Conservation (phyloP, 2,888 invertebrate genomes). For the Callyntrura guangdongensis region DNA sequence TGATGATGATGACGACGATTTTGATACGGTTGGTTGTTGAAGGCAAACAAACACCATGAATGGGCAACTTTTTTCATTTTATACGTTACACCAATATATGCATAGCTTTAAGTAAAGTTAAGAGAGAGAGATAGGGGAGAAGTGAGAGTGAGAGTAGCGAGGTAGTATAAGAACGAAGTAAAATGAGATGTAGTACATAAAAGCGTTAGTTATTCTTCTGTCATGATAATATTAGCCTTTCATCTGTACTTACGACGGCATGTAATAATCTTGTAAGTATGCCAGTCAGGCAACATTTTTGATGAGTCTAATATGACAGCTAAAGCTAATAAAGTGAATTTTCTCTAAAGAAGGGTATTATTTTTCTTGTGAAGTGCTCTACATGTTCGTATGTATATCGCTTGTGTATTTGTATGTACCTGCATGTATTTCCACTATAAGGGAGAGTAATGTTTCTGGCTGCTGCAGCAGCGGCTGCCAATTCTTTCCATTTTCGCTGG, state of each 20-base stretch:
- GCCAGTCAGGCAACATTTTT: slow-evolving; percentile 72
- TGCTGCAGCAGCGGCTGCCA: background rate
- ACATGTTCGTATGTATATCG: too few species aligned
- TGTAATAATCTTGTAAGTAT: slow-evolving; percentile 20
- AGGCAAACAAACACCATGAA: slow-evolving; percentile 31
- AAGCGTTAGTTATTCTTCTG: slow-evolving; percentile 63
- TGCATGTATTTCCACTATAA: too few species aligned
- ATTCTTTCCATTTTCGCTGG: slow-evolving; percentile 30
- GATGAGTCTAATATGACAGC: slow-evolving; percentile 76
- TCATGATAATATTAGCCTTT: slow-evolving; percentile 68
- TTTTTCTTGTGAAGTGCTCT: background rate
- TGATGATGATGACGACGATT: background rate
- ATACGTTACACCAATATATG: background rate
- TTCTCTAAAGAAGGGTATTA: slow-evolving; percentile 25
- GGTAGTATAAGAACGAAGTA: background rate
- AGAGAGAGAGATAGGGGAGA: too few species aligned
- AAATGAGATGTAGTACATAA: slow-evolving; percentile 39
- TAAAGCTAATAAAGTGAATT: slow-evolving; percentile 73
- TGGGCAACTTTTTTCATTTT: slow-evolving; percentile 1
- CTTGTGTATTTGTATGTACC: too few species aligned
- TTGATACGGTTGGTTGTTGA: slow-evolving; percentile 41
- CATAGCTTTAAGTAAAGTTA: too few species aligned
- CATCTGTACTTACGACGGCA: slow-evolving; percentile 37
- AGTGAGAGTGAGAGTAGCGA: background rate
- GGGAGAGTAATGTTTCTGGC: background rate